Evolutionary conservation across 2,113 vertebrate genomes (phyloP), one percentile per base, ranked within the genome.

Genomic region (Rhipidura dahli): DNA sequence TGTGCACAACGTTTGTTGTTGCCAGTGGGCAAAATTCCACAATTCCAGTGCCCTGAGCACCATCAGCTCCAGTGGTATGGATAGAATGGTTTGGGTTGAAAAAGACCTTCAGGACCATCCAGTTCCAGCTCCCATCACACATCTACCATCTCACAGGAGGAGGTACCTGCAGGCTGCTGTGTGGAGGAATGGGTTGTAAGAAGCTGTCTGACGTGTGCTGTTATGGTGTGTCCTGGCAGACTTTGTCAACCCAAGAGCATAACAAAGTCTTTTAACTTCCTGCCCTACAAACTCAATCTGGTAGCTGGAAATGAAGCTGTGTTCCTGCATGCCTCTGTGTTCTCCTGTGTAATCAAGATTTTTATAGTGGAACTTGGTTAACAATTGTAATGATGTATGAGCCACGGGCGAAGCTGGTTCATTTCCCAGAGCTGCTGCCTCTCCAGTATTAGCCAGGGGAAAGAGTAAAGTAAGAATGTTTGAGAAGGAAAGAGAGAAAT

Each of bases 381-480:
- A 96, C 93, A 93, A 30, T 93, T 95, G 90, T 94, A 90, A 85
- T 95, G 90, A 96, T 94, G 76, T 90, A 89, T 89, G 90, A 95
- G 92, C 85, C 83, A 96, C 51, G 64, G 93, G 90, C 69, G 0
- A 93, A 94, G 92, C 86, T 49, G 71, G 79, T 95, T 96, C 92
- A 90, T 96, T 96, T 97, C 93, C 93, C 96, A 95, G 56, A 90
- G 88, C 94, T 96, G 83, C 93, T 96, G 88, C 88, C 83, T 97
- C 89, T 88, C 91, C 92, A 81, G 76, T 71, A 86, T 96, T 91
- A 94, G 86, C 80, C 72, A 84, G 80, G 64, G 90, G 93, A 94
- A 93, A 92, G 80, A 92, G 39, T 63, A 78, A 94, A 95, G 80
- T 64, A 88, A 63, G 83, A 80, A 81, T 92, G 83, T 91, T 94